Evolutionary conservation across 2,797 vertebrate species (phyloP), one percentile per base, ranked within the genome.

Genomic region (Perodicticus potto): DNA sequence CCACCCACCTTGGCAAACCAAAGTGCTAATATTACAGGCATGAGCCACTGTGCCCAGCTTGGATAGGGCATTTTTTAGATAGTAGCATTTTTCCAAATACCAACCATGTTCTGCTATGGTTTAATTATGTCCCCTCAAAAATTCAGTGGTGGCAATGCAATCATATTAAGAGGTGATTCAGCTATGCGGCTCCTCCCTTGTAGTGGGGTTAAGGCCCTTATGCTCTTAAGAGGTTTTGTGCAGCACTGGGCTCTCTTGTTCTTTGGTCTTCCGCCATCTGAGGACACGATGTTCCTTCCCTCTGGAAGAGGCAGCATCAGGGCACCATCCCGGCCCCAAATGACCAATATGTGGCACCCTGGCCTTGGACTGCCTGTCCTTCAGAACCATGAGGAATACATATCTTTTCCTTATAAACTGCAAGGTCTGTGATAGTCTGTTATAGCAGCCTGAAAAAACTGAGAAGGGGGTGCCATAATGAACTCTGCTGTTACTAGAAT

Each of bases 51-150:
- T 53, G 49, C 49, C 49, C 49, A 16, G 14, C 14, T 14, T 53
- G 49, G 49, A 53, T 17, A 53, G 49, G 20, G 1, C 32, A 65
- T 57, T 81, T 57, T 81, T 59, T 13, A 90, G 55, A 32, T 40
- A 74, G 32, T 19, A 16, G 7, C 43, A 53, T 80, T 84, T 69
- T 93, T 89, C n/a, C 43, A 72, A 87, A 67, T 80, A 11, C 19
- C 11, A 70, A 13, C 5, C 77, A 27, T 69, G 16, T 3, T 40
- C 14, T 72, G n/a, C 16, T 59, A 10, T 70, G 29, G 17, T 45
- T 63, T 80, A 11, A 80, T 27, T 57, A 8, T 67, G 3, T 59
- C 20, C 32, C 20, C 29, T 49, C 29, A 1, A 74, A 80, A 73
- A 73, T 74, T 27, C 19, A 57, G n/a, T 57, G 14, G 14, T 37